These are phyloP conservation scores for Irena cyanogastra DNA, from an alignment of 2,113 vertebrate genomes.

Conservation along the genomic window DNA sequence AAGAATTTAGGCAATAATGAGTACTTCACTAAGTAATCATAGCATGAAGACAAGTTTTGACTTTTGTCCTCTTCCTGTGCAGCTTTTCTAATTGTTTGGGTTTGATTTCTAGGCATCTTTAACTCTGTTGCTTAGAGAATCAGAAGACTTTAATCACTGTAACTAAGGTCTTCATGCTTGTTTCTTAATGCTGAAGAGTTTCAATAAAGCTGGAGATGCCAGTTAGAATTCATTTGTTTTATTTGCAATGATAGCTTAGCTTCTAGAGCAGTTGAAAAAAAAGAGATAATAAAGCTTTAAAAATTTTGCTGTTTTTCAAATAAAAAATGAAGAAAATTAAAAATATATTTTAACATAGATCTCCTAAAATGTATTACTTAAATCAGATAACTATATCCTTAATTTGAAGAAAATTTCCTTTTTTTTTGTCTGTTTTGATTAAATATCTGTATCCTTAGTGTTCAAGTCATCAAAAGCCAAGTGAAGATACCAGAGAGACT, in stretches of 20 bases:
- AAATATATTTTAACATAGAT: background rate
- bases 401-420: background rate
- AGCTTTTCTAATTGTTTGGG: background rate
- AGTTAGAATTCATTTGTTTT: background rate
- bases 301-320: background rate
- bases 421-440: background rate
- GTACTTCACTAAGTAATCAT: background rate
- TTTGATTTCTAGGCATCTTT: background rate
- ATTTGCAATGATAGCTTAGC: background rate
- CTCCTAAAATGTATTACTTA: background rate
- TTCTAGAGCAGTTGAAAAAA: background rate
- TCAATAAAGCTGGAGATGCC: background rate
- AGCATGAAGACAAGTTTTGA: background rate
- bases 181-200: background rate
- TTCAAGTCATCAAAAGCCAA: background rate
- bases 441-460: background rate
- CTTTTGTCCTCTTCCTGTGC: background rate
- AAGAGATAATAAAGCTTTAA: background rate
- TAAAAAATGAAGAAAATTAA: background rate
- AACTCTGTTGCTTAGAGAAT: background rate
- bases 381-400: background rate
- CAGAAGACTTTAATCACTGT: background rate
- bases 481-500: background rate
- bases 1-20: background rate
- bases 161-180: background rate